A percentile compares a stretch with the other conserved stretches of the same genome.
Evolutionary conservation across 2,797 vertebrate species (phyloP).

Genomic region (Pseudotriccus pelzelni): DNA sequence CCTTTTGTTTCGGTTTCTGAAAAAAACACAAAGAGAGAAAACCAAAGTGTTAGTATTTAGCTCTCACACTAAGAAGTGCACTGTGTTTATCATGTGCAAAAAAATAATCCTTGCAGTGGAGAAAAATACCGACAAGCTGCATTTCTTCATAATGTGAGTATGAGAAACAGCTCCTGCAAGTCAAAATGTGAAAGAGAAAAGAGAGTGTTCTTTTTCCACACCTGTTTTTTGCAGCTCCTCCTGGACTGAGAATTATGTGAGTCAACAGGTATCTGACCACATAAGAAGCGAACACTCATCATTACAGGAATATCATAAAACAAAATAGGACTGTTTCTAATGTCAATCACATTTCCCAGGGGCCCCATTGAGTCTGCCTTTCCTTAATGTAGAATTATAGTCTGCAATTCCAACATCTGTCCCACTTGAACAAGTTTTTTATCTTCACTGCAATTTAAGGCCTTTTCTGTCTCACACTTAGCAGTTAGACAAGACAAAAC

Average conservation of each 20-base stretch:
- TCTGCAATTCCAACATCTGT: background rate
- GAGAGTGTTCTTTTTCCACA: background rate
- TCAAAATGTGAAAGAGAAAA: background rate
- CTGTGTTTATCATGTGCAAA: background rate
- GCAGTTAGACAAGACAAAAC: background rate
- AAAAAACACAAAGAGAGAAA: too few species aligned
- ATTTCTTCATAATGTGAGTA: background rate
- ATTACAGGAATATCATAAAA: slow-evolving; percentile 53
- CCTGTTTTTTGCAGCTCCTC: slow-evolving; percentile 2
- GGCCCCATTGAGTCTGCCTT: background rate
- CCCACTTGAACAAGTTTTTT: background rate
- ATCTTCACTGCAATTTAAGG: background rate
- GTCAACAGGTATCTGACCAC: slow-evolving; percentile 1
- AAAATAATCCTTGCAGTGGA: background rate
- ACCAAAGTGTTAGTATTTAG: background rate
- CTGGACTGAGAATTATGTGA: background rate
- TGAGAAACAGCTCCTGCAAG: background rate
- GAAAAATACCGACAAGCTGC: background rate
- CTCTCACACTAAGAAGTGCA: background rate
- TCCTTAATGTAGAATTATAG: slow-evolving; percentile 3
- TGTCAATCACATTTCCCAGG: slow-evolving; percentile 22
- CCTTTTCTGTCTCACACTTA: background rate
- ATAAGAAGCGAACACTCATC: background rate
- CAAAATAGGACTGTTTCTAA: slow-evolving; percentile 16
- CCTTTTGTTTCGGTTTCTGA: slow-evolving; percentile 94